Evolutionary conservation across 2,888 invertebrate genomes (phyloP).

Genomic region (Hydropsyche betteni): DNA sequence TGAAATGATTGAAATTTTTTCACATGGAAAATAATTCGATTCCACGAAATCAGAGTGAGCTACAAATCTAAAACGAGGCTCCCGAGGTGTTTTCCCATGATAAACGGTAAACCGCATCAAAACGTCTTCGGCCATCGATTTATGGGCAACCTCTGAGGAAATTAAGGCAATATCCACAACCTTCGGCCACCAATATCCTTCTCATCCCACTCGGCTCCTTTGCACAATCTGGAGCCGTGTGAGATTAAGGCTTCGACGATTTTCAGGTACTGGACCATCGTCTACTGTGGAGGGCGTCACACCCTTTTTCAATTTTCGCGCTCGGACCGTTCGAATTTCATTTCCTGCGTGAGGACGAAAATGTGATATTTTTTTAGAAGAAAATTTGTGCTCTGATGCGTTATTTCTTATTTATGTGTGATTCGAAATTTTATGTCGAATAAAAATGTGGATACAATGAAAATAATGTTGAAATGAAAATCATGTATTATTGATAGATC

Average conservation of each 20-base stretch:
- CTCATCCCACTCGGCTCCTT: neutral
- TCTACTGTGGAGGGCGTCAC: too few relatives aligned
- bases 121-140: slow-evolving; percentile 47
- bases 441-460: too few relatives aligned
- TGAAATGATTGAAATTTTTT: neutral
- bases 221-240: slow-evolving; percentile 19
- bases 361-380: too few relatives aligned
- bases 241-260: slow-evolving; percentile 39
- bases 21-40: neutral
- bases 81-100: slow-evolving; percentile 43
- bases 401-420: too few relatives aligned
- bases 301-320: too few relatives aligned
- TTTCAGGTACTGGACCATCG: neutral
- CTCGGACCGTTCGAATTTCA: too few relatives aligned
- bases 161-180: slow-evolving; percentile 46
- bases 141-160: slow-evolving; percentile 49
- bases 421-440: too few relatives aligned
- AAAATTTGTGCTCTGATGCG: too few relatives aligned
- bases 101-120: slow-evolving; percentile 47
- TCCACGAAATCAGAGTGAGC: slow-evolving; percentile 43
- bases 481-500: too few relatives aligned
- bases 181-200: neutral
- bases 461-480: too few relatives aligned
- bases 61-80: slow-evolving; percentile 41
- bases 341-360: too few relatives aligned